Evolutionary conservation across 2,797 vertebrate species (phyloP), one percentile per base, ranked within the genome.

Genomic region (Chelon labrosus): DNA sequence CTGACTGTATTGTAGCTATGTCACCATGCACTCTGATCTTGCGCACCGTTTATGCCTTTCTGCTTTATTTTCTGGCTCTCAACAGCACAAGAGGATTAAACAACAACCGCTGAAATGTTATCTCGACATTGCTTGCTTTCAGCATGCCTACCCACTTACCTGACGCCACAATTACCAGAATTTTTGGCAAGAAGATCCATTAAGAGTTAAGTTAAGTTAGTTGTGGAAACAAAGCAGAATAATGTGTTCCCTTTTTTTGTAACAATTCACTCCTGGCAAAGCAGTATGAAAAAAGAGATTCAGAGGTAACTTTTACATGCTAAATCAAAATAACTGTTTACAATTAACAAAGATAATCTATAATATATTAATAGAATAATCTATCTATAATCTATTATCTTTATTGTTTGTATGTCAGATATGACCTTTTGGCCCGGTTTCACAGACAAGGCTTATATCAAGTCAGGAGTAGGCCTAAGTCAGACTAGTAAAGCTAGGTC

Each of bases 71-170:
- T 83, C 14, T 35, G 50, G 22, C 58, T 72, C 65, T 74, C 49
- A 73, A 53, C 63, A 58, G 22, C 27, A 68, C 50, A 78, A 51
- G 57, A 57, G 35, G 27, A 65, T 60, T 70, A 70, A 77, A 76
- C 56, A 70, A 65, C 57, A 73, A 41, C 54, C 22, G 62, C 85
- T 85, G 49, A 84, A 65, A 85, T 53, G 49, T 66, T 77, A 82
- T 70, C 73, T 77, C 89, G 85, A 85, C 68, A 74, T 85, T 77
- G 59, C 57, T 77, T 77, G 44, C 70, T 79, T 67, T 77, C 53
- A 83, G 75, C 64, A 70, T 88, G 57, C 73, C 70, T 46, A 52
- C 57, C 56, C 69, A 77, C 42, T 72, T 65, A 52, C 70, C 51
- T 46, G 65, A 77, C 61, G 42, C 50, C 63, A 68, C 71, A 85